Base-by-base conservation (phyloP, 2,113 vertebrate species). In the Coregonus clupeaformis region DNA sequence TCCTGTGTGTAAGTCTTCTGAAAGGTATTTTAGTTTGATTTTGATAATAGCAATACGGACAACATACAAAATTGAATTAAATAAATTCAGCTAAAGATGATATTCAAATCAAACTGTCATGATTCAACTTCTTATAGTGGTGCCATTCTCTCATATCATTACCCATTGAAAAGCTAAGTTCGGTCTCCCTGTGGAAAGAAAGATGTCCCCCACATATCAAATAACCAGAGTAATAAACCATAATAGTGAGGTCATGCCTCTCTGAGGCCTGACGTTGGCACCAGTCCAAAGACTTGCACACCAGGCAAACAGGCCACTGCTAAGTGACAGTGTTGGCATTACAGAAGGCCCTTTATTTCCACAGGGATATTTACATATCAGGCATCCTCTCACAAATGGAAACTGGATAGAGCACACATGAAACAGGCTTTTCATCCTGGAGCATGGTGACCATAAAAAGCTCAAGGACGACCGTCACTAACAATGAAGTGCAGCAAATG, bases 341-440 rank as follows among this genome's bases (percentile, higher is more conserved):
- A 22, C 2, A 60, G 67, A 74, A 79, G 86, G 84, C 83, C 57
- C 74, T 68, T 32, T 71, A 78, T 80, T 76, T 85, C 80, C 76
- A 29, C 81, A 72, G 73, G 85, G 81, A 83, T 79, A 85, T 84
- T 81, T 82, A 74, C 80, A 80, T 80, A 73, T 85, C 86, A 80
- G 72, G 68, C 77, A 65, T 68, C 74, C 78, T n/a, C n/a, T 60
- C 57, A 22, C n/a, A n/a, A 11, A 60, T 60, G 6, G 14, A n/a
- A 60, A 60, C 3, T 60, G n/a, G n/a, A 60, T 22, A 18, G 49
- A 18, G 4, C 49, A 18, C 13, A 74, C 80, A 79, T 79, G 75
- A 84, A 60, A 60, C 24, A 6, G 16, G 20, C 57, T 22, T 7
- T 16, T 62, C 60, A 45, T 4, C 30, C 62, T 49, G 47, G 60